A percentile compares a stretch with the other conserved stretches of the same genome.
These are phyloP conservation scores for Camarhynchus parvulus DNA, from an alignment of 2,113 vertebrate species.

Conservation along the genomic window DNA sequence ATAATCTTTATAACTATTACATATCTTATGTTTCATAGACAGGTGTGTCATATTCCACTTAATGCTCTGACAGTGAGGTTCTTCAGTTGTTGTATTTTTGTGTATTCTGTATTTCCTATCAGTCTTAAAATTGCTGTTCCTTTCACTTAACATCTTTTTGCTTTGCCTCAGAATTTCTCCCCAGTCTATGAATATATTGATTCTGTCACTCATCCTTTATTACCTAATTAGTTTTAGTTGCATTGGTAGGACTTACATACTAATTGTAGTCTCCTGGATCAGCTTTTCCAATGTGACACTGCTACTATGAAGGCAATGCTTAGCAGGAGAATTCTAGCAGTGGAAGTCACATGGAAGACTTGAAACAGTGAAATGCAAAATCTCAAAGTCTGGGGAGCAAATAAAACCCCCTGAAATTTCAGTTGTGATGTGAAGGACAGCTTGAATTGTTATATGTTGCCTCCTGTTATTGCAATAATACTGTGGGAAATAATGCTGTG, in stretches of 20 bases:
- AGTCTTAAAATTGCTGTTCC: not conserved
- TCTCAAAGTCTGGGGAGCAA: not conserved
- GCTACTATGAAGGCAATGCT: not conserved
- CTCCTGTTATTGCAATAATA: not conserved
- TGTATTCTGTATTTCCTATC: constrained; percentile 18
- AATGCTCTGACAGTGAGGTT: not conserved
- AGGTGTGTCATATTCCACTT: not conserved
- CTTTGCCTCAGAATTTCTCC: not conserved
- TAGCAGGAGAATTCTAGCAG: not conserved
- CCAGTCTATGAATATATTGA: constrained; percentile 2
- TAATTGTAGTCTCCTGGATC: not conserved
- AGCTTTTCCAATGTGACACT: not conserved
- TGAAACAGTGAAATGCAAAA: not conserved
- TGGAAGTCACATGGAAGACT: not conserved
- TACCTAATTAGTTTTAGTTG: constrained; percentile 22
- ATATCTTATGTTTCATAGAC: not conserved
- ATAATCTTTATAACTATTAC: not conserved
- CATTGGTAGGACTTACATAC: not conserved
- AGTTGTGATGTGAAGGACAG: not conserved
- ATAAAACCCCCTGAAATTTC: not conserved
- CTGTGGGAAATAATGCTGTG: not conserved
- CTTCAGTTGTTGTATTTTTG: not conserved
- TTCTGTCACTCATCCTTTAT: constrained; percentile 24
- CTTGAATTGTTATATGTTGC: not conserved
- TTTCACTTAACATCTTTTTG: not conserved